Evolutionary conservation across 2,113 vertebrate species (phyloP), one percentile per base, ranked within the genome.

Genomic region (Paradisaea rubra): DNA sequence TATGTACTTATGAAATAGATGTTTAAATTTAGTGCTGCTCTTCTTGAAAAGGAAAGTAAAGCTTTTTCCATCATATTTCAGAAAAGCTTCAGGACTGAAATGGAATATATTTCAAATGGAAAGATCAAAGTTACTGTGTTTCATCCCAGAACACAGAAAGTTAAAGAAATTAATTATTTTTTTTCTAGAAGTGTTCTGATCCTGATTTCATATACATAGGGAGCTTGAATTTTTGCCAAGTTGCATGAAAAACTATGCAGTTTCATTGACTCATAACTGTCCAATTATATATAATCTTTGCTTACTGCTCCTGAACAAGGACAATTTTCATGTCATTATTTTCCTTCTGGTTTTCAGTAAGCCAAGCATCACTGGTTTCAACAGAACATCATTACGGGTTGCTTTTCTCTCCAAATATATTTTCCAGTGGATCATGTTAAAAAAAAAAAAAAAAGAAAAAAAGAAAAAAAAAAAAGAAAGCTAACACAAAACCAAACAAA

Each of bases 251-350:
- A 81, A 64, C 33, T 71, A 63, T 70, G 60, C 25, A 49, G 37
- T 83, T 81, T 70, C 82, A 94, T 52, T 94, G 93, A 95, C 88
- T 96, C 79, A 84, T 53, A 95, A 78, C 69, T 94, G 71, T 89
- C 80, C 89, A 96, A 93, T 95, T 96, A 95, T 70, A 76, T 68
- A 49, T 73, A 93, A 93, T 95, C 45, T 89, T 83, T 94, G 70
- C 91, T 83, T 88, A 82, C 74, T 80, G 59, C 87, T 94, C 49
- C 81, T 76, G 66, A 94, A 71, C 69, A 93, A 92, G 86, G 80
- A 77, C 49, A 86, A 85, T 88, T 95, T 95, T 88, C 87, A 80
- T 80, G 78, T 90, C 35, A 91, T 93, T 81, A 84, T 92, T 95
- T 96, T 89, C 42, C 54, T 90, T 53, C 81, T 81, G 72, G n/a